phyloP scores from a whole-genome alignment of 2,797 vertebrate genomes.

The Artibeus lituratus region DNA sequence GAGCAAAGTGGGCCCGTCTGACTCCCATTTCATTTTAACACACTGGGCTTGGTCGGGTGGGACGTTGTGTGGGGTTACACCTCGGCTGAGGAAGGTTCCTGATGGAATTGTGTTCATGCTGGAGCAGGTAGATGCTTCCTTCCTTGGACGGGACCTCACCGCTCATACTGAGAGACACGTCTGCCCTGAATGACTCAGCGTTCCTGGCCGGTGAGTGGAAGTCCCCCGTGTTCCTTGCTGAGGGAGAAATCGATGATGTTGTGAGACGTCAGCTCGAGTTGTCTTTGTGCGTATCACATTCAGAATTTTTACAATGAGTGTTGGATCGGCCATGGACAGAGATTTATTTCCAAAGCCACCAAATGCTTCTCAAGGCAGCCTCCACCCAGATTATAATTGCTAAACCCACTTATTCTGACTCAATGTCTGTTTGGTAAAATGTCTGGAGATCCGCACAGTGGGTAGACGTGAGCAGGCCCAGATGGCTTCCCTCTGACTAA shows the following conservation, averaged over 20 bases:
- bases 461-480: constrained; percentile 80
- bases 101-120: constrained; percentile 64
- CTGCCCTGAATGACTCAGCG: constrained; percentile 32
- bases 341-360: constrained; percentile 80
- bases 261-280: constrained; percentile 15
- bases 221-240: constrained; percentile 7
- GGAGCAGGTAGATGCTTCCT: constrained; percentile 63
- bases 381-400: constrained; percentile 85
- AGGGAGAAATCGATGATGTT: constrained; percentile 30
- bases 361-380: constrained; percentile 80
- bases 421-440: constrained; percentile 85
- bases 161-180: constrained; percentile 41
- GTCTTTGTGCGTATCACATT: constrained; percentile 67
- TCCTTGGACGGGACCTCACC: not conserved
- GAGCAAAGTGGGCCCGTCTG: not conserved
- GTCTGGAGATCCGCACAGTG: constrained; percentile 81
- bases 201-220: constrained; percentile 34
- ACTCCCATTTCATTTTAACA: not conserved
- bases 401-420: constrained; percentile 86
- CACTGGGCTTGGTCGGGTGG: not conserved
- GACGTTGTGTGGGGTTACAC: not conserved
- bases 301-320: constrained; percentile 58
- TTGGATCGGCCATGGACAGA: constrained; percentile 66
- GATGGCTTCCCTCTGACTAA: constrained; percentile 85
- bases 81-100: constrained; percentile 39